Percentiles rank a stretch among this genome's conserved stretches.
These are phyloP conservation scores for Lethrus apterus DNA, from an alignment of 1,140 invertebrate species.

Conservation along the genomic window DNA sequence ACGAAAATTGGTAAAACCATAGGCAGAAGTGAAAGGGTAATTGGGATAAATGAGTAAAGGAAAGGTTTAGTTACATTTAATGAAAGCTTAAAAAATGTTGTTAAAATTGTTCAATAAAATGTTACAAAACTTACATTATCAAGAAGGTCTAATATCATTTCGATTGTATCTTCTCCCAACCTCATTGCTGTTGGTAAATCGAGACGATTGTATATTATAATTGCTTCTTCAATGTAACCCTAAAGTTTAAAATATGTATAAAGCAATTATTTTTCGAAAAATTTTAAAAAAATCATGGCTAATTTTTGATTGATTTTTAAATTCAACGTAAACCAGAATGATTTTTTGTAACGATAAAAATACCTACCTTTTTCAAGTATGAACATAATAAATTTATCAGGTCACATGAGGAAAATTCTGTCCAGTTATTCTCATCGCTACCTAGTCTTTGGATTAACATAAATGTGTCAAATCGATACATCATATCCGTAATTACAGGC, in stretches of 20 bases:
- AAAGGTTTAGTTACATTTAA: conserved; percentile 19
- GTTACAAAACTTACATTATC: conserved; percentile 22
- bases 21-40: conserved; percentile 22
- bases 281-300: conserved; percentile 1
- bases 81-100: conserved; percentile 13
- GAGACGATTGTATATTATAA: conserved; percentile 24
- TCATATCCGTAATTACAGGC: conserved; percentile 11
- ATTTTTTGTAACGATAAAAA: too few relatives aligned
- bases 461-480: conserved; percentile 28
- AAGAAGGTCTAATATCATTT: conserved; percentile 22
- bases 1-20: conserved; percentile 21
- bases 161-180: conserved; percentile 18
- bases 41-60: conserved; percentile 26
- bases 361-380: conserved; percentile 22
- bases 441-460: conserved; percentile 14
- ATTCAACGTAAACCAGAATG: too few relatives aligned
- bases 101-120: conserved; percentile 3
- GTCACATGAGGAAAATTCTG: conserved; percentile 22
- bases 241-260: conserved; percentile 16
- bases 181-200: conserved; percentile 10
- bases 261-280: neutral
- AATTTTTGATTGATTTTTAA: too few relatives aligned
- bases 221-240: conserved; percentile 23
- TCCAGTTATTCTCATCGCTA: conserved; percentile 18
- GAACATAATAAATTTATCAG: conserved; percentile 20